A percentile compares a stretch with the other conserved stretches of the same genome.
These are phyloP conservation scores for Lymantria monacha DNA, from an alignment of 2,888 invertebrate species.

Conservation along the genomic window DNA sequence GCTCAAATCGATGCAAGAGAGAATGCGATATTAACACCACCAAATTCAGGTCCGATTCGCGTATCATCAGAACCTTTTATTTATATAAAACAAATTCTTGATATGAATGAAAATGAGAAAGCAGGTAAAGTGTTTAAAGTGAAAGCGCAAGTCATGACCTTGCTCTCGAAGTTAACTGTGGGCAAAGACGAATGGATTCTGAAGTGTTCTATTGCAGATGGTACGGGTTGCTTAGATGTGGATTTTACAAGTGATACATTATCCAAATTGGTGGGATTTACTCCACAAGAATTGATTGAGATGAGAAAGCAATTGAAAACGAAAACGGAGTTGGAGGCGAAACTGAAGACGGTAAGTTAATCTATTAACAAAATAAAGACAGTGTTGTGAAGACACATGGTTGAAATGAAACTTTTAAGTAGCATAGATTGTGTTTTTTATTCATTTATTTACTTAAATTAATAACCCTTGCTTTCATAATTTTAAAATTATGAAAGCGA, in stretches of 20 bases:
- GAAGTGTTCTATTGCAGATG: slow-evolving; percentile 81
- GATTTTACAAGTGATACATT: slow-evolving; percentile 82
- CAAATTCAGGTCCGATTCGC: slow-evolving; percentile 29
- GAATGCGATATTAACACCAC: slow-evolving; percentile 9
- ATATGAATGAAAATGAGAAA: slow-evolving; percentile 48
- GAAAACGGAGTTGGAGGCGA: slow-evolving; percentile 59
- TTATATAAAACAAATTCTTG: slow-evolving; percentile 71
- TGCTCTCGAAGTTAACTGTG: slow-evolving; percentile 80
- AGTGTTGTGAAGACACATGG: too few species aligned
- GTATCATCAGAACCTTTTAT: slow-evolving; percentile 61
- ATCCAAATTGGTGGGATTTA: slow-evolving; percentile 72
- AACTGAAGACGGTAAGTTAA: slow-evolving; percentile 56
- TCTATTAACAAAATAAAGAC: not conserved
- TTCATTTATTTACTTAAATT: too few species aligned
- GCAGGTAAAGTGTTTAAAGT: slow-evolving; percentile 74
- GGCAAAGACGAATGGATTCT: slow-evolving; percentile 79
- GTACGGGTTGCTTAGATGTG: slow-evolving; percentile 78
- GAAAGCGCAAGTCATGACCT: slow-evolving; percentile 79
- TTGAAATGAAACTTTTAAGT: too few species aligned
- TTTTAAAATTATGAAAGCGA: too few species aligned
- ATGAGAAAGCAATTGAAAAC: slow-evolving; percentile 61
- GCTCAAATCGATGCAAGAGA: slow-evolving; percentile 47
- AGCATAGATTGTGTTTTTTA: too few species aligned
- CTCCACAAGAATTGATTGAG: slow-evolving; percentile 69
- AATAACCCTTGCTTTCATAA: too few species aligned